These are phyloP conservation scores for Leptodirus hochenwartii DNA, from an alignment of 2,888 invertebrate species.

Conservation along the genomic window DNA sequence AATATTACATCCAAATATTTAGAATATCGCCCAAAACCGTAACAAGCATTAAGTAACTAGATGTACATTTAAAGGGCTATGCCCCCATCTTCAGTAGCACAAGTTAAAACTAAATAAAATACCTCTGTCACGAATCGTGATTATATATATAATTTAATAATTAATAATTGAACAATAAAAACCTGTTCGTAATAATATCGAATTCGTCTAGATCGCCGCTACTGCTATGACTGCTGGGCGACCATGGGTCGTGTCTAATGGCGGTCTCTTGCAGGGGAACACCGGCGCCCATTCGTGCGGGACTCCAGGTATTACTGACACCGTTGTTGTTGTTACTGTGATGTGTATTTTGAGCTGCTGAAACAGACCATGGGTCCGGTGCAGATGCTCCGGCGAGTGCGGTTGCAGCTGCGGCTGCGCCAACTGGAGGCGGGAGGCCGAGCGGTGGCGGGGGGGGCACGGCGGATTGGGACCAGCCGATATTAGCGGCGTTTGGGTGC, in stretches of 20 bases:
- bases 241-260: conserved; percentile 33
- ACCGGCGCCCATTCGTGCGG: conserved; percentile 11
- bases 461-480: conserved; percentile 23
- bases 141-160: no score
- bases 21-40: no score
- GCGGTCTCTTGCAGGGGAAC: conserved; percentile 16
- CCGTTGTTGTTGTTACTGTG: no score
- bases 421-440: conserved; percentile 7
- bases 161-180: no score
- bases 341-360: conserved; percentile 10
- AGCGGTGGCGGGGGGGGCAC: neutral
- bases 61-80: no score
- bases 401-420: conserved; percentile 17
- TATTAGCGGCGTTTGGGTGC: neutral
- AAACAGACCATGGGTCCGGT: conserved; percentile 3
- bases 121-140: no score
- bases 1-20: no score
- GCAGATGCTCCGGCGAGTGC: no score
- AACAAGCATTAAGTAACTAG: no score
- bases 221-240: conserved; percentile 27
- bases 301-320: no score
- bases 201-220: conserved; percentile 70
- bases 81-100: no score
- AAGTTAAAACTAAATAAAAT: no score
- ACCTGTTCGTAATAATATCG: conserved; percentile 68